phyloP scores from a whole-genome alignment of 2,797 vertebrate genomes.

The Ceryle rudis region DNA sequence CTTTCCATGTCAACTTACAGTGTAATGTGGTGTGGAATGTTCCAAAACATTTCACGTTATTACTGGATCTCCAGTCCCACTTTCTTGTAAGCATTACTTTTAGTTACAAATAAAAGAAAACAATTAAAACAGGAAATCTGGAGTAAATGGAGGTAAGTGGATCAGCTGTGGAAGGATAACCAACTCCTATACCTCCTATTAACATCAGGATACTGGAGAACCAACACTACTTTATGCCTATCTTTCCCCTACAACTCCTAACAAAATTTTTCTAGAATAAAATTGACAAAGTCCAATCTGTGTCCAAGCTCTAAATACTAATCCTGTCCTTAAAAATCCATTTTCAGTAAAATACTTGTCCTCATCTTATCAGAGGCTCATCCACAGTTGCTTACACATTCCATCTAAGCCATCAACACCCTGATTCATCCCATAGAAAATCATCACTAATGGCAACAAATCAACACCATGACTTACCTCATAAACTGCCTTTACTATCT shows the following conservation, averaged over 20 bases:
- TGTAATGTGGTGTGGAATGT: no score
- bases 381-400: background rate
- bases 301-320: background rate
- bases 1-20: no score
- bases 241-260: background rate
- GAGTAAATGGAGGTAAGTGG: no score
- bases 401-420: background rate
- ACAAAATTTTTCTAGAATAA: background rate
- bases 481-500: background rate
- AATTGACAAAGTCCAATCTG: background rate
- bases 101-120: no score
- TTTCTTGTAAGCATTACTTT: no score
- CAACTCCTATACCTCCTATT: background rate
- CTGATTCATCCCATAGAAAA: background rate
- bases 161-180: background rate
- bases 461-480: background rate
- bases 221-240: accelerated
- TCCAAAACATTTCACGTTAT: no score
- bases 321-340: background rate
- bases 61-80: no score
- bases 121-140: no score
- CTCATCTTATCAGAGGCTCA: background rate
- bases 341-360: background rate
- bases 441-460: background rate
- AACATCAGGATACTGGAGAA: background rate